Conservation (phyloP, 2,113 vertebrate genomes). For the Zonotrichia leucophrys region DNA sequence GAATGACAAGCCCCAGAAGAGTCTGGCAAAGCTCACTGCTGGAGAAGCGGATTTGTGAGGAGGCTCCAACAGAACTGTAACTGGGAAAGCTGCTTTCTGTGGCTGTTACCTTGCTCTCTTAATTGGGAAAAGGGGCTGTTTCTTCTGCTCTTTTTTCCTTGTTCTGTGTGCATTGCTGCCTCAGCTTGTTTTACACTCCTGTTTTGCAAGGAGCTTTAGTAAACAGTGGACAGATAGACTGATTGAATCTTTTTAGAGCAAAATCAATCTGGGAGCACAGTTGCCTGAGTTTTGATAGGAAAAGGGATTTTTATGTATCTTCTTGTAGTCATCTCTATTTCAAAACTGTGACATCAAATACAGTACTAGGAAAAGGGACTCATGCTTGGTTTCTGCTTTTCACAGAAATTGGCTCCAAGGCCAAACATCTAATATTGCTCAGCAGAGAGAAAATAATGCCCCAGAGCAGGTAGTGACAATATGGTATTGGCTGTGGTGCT, state of each 20-base stretch:
- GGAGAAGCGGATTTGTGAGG: background rate
- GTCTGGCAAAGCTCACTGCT: background rate
- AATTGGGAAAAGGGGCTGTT: background rate
- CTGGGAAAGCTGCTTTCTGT: background rate
- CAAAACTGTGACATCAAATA: background rate
- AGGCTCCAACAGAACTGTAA: background rate
- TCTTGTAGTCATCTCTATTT: background rate
- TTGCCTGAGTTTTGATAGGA: background rate
- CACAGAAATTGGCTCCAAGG: background rate
- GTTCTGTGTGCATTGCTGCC: background rate
- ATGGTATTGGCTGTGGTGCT: background rate
- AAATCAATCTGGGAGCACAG: background rate
- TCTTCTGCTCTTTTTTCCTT: background rate
- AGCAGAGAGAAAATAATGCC: background rate
- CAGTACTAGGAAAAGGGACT: background rate
- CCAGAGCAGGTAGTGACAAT: background rate
- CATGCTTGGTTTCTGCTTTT: background rate
- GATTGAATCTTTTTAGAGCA: background rate
- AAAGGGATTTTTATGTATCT: background rate
- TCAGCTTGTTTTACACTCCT: background rate
- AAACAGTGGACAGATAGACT: background rate
- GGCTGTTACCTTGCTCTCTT: background rate
- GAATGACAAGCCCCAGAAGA: background rate
- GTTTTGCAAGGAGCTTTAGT: background rate
- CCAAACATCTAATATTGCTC: background rate